Percentiles rank a stretch among this genome's conserved stretches.
Conservation (phyloP, 2,113 vertebrate genomes). For the Capreolus pygargus region DNA sequence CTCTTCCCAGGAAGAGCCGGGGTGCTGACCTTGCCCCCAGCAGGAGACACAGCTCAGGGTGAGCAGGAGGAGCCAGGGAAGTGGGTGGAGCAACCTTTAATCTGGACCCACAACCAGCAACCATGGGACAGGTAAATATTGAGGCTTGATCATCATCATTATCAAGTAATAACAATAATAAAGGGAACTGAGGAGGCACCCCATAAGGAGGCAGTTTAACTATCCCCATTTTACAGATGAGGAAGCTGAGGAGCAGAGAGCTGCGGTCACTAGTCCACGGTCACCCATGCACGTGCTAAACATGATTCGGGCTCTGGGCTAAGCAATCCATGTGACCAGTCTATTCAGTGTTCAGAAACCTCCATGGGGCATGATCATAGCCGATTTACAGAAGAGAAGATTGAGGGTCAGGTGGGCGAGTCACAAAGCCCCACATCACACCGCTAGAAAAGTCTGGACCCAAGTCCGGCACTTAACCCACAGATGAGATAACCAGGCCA, state of each 20-base stretch:
- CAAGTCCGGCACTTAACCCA: background rate
- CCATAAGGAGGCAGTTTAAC: background rate
- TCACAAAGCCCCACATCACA: background rate
- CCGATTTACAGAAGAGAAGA: background rate
- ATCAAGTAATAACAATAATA: background rate
- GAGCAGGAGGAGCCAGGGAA: background rate
- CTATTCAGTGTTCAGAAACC: background rate
- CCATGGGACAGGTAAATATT: fast-evolving
- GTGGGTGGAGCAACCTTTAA: background rate
- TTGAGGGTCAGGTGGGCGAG: background rate
- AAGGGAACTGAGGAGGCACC: background rate
- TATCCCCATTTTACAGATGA: background rate
- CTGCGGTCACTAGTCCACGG: background rate
- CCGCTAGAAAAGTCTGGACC: background rate
- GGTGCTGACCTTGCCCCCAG: background rate
- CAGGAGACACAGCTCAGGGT: background rate
- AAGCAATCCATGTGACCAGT: background rate
- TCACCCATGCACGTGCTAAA: fast-evolving
- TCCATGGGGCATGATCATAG: background rate
- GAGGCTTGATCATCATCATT: background rate
- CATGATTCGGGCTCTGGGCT: background rate
- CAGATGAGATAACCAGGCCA: background rate
- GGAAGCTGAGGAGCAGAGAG: background rate
- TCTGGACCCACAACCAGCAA: background rate
- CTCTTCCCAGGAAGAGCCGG: background rate